These are phyloP conservation scores for Aldabrachelys gigantea DNA, from an alignment of 2,113 vertebrate genomes.

Conservation along the genomic window DNA sequence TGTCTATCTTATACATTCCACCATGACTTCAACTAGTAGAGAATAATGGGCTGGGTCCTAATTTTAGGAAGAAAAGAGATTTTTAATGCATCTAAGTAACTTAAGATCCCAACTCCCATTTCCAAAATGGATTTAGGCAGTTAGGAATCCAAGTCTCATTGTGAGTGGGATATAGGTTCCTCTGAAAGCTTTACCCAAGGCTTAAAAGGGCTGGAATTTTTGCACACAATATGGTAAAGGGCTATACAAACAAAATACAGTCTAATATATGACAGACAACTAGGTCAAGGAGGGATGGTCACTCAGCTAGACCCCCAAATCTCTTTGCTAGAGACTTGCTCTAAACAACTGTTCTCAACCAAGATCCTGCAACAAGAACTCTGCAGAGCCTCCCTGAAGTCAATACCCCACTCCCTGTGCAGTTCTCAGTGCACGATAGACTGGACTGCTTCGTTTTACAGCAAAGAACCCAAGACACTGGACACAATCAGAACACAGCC, in stretches of 20 bases:
- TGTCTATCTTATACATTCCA: background rate
- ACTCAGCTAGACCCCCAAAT: rapidly evolving
- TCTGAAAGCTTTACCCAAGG: background rate
- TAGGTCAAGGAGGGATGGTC: rapidly evolving
- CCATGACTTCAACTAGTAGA: background rate
- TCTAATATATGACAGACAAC: rapidly evolving
- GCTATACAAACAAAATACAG: too few species aligned
- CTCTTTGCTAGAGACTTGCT: rapidly evolving
- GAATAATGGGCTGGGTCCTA: background rate
- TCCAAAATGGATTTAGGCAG: background rate
- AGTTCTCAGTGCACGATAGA: background rate
- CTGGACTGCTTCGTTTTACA: background rate
- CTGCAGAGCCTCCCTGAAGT: background rate
- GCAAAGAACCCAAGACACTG: background rate
- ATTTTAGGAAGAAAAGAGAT: background rate
- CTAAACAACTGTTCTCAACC: rapidly evolving
- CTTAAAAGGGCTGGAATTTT: background rate
- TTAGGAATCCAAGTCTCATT: rapidly evolving
- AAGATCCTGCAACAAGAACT: too few species aligned
- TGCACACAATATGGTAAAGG: rapidly evolving
- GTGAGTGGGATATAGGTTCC: background rate
- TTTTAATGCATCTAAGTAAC: background rate
- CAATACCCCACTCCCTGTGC: background rate
- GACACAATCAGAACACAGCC: background rate
- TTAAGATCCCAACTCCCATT: background rate